Conservation (phyloP, 2,888 invertebrate genomes). For the Tethea ocularis region DNA sequence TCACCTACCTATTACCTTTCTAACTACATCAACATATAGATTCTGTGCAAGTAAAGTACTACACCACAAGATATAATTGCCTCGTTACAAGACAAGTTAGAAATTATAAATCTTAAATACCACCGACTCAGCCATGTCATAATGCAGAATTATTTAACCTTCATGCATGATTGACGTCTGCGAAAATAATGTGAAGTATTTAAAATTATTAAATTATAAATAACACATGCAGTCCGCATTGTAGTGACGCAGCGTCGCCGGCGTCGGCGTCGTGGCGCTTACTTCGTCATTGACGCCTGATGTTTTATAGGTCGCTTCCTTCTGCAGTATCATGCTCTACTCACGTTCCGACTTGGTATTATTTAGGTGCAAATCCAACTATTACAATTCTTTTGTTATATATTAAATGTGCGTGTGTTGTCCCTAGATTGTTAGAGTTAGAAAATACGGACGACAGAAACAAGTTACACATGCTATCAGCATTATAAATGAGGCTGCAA, state of each 20-base stretch:
- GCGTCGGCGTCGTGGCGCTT: slow-evolving; percentile 8
- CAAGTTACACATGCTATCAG: no score
- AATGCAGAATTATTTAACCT: not conserved
- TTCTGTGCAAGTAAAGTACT: no score
- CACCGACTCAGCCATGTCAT: not conserved
- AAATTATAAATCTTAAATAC: not conserved
- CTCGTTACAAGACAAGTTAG: not conserved
- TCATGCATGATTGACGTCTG: slow-evolving; percentile 2
- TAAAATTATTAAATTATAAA: slow-evolving; percentile 9
- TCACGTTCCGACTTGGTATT: not conserved
- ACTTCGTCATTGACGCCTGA: slow-evolving; percentile 15
- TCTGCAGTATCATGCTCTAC: slow-evolving; percentile 14
- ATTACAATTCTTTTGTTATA: not conserved
- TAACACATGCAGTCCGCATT: slow-evolving; percentile 10
- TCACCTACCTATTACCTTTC: no score
- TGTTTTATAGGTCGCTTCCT: slow-evolving; percentile 36
- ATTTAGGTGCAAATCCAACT: not conserved
- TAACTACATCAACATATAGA: no score
- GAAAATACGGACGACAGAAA: no score
- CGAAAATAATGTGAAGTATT: not conserved
- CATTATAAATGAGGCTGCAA: no score
- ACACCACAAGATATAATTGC: not conserved
- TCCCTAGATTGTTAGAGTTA: no score
- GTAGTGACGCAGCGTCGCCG: not conserved
- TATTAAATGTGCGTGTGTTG: no score